A percentile compares a stretch with the other conserved stretches of the same genome.
phyloP scores from a whole-genome alignment of 2,888 invertebrate genomes.

The Lasioglossum marginatum region DNA sequence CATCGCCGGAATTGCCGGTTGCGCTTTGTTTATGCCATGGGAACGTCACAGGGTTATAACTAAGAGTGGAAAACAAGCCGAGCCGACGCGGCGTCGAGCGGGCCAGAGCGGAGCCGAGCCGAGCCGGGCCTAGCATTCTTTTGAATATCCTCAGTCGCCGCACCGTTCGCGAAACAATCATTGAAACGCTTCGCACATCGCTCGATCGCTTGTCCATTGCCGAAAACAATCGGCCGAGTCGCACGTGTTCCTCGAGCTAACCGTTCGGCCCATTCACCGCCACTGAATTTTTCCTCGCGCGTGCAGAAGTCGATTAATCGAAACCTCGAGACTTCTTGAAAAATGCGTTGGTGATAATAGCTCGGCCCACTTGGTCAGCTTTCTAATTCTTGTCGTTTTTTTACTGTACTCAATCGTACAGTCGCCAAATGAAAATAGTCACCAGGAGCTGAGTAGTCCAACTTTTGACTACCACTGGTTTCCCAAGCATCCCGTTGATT shows the following conservation, averaged over 20 bases:
- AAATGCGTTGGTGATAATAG: not conserved
- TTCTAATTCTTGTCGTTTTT: not conserved
- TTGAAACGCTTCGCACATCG: not conserved
- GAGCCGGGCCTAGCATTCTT: constrained; percentile 1
- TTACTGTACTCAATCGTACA: no score
- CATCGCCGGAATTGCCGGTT: constrained; percentile 85
- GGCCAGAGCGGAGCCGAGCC: constrained; percentile 22
- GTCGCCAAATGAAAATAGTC: no score
- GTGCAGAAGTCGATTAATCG: constrained; percentile 65
- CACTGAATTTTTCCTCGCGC: constrained; percentile 23
- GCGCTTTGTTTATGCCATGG: constrained; percentile 84
- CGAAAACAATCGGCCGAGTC: constrained; percentile 2
- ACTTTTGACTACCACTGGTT: not conserved
- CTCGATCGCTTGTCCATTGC: not conserved
- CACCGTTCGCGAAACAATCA: constrained; percentile 3
- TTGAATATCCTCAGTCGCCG: not conserved
- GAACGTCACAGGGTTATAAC: constrained; percentile 81
- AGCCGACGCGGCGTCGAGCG: not conserved
- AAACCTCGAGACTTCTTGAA: not conserved
- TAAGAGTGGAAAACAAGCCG: constrained; percentile 75
- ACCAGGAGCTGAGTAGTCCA: not conserved
- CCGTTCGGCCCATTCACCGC: not conserved
- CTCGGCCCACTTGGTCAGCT: not conserved
- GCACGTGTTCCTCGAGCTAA: not conserved
- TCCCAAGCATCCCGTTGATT: not conserved